Evolutionary conservation across 2,888 invertebrate species (phyloP).

Genomic region (Coleophora flavipennella): DNA sequence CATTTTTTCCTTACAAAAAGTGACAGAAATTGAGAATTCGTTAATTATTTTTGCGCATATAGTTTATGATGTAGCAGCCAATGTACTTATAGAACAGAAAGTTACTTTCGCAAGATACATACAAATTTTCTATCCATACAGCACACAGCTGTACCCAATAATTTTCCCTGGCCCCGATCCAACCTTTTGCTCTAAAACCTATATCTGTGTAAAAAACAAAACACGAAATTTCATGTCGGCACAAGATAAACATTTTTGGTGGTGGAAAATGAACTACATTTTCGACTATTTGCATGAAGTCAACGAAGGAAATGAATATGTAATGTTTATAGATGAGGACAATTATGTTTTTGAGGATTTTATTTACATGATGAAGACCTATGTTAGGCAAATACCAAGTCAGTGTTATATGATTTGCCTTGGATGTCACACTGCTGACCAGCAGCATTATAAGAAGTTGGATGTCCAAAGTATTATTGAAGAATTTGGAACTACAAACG

Average conservation of each 20-base stretch:
- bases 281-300: slow-evolving; percentile 26
- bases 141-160: slow-evolving; percentile 29
- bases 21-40: too few species aligned
- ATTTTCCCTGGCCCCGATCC: slow-evolving; percentile 32
- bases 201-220: slow-evolving; percentile 17
- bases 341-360: slow-evolving; percentile 34
- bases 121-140: slow-evolving; percentile 36
- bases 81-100: too few species aligned
- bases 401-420: slow-evolving; percentile 31
- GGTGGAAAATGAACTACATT: slow-evolving; percentile 36
- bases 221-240: slow-evolving; percentile 19
- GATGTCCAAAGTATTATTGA: slow-evolving; percentile 17
- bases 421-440: slow-evolving; percentile 20
- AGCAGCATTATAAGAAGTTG: slow-evolving; percentile 1
- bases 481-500: slow-evolving; percentile 20
- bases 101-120: slow-evolving; percentile 22
- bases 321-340: slow-evolving; percentile 28
- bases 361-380: slow-evolving; percentile 21
- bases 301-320: slow-evolving; percentile 13
- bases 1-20: too few species aligned
- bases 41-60: too few species aligned
- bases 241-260: slow-evolving; percentile 38
- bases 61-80: too few species aligned
- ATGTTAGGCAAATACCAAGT: slow-evolving; percentile 13
- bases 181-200: slow-evolving; percentile 20